Percentiles rank a stretch among this genome's conserved stretches.
Evolutionary conservation across 2,888 invertebrate species (phyloP).

Genomic region (Lasioglossum leucozonium): DNA sequence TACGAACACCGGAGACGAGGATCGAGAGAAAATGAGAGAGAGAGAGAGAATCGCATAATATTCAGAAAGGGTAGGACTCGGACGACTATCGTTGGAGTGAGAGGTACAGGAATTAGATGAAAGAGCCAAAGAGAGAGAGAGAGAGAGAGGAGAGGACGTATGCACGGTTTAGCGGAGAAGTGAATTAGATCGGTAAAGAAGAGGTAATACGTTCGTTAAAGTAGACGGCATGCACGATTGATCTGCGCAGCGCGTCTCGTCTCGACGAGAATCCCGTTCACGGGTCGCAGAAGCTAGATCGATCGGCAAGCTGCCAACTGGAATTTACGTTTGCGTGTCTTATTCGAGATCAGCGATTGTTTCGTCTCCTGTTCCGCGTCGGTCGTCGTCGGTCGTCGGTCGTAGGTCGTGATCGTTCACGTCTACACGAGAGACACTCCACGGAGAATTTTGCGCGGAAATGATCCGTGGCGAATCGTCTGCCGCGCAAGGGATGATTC

Average conservation of each 20-base stretch:
- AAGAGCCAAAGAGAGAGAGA: slow-evolving; percentile 81
- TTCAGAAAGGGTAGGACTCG: neutral
- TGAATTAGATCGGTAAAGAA: slow-evolving; percentile 59
- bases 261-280: slow-evolving; percentile 31
- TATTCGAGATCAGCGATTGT: slow-evolving; percentile 7
- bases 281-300: slow-evolving; percentile 46
- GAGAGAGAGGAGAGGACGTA: slow-evolving; percentile 36
- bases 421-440: neutral
- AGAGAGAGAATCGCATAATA: neutral
- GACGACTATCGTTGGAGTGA: neutral
- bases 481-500: slow-evolving; percentile 3
- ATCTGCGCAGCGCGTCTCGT: slow-evolving; percentile 46
- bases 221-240: slow-evolving; percentile 66
- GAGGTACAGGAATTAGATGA: slow-evolving; percentile 2
- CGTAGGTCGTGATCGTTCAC: neutral
- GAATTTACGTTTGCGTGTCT: slow-evolving; percentile 21
- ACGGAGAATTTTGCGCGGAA: neutral
- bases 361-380: neutral
- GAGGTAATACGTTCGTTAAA: slow-evolving; percentile 54
- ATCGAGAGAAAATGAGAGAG: neutral
- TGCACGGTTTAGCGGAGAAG: slow-evolving; percentile 39
- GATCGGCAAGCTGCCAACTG: slow-evolving; percentile 33
- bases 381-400: neutral
- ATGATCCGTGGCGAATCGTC: slow-evolving; percentile 7
- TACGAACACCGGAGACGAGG: neutral